Evolutionary conservation across 2,888 invertebrate genomes (phyloP).

Genomic region (Rhamnusium bicolor): DNA sequence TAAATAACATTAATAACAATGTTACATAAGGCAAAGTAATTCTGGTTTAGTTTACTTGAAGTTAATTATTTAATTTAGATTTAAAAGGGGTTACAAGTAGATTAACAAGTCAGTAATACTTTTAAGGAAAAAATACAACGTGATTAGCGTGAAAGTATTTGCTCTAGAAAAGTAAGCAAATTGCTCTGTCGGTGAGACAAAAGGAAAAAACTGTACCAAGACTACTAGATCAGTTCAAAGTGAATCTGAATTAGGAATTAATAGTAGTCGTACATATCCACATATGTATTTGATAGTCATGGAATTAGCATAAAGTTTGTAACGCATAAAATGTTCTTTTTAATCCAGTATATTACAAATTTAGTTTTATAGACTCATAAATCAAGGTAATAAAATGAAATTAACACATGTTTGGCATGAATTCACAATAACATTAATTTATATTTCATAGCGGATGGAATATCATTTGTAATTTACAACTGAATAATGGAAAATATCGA

Average conservation of each 20-base stretch:
- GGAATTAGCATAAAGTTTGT: conserved; percentile 25
- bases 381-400: conserved; percentile 64
- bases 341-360: conserved; percentile 58
- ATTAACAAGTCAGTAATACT: background rate
- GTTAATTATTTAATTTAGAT: conserved; percentile 23
- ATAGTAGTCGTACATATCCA: conserved; percentile 25
- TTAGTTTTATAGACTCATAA: conserved; percentile 61
- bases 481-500: conserved; percentile 59
- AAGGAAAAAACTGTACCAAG: conserved; percentile 10
- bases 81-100: conserved; percentile 1
- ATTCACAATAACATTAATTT: conserved; percentile 61
- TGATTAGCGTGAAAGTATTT: conserved; percentile 22
- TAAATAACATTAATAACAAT: background rate
- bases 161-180: conserved; percentile 12
- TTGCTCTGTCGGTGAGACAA: conserved; percentile 16
- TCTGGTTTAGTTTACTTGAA: background rate
- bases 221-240: conserved; percentile 6
- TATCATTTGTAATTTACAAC: conserved; percentile 60
- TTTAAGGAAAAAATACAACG: conserved; percentile 15
- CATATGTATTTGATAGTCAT: background rate
- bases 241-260: conserved; percentile 40
- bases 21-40: background rate
- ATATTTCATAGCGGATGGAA: conserved; percentile 62
- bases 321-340: conserved; percentile 42
- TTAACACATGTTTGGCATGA: conserved; percentile 64